These are phyloP conservation scores for Grammomys surdaster DNA, from an alignment of 2,113 vertebrate species.

Conservation along the genomic window DNA sequence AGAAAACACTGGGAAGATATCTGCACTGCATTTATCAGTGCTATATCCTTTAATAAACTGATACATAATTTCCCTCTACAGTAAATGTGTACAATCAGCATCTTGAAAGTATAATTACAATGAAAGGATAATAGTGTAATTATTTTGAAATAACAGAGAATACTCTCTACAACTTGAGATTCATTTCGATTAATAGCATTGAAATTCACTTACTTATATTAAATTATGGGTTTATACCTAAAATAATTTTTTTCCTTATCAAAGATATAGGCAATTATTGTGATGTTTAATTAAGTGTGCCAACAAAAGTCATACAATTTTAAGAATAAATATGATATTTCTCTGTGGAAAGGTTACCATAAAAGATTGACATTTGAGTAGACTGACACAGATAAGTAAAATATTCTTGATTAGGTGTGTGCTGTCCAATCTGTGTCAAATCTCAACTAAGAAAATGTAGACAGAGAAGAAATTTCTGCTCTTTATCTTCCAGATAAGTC, in stretches of 20 bases:
- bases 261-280: not conserved
- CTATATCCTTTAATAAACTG: not conserved
- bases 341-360: not conserved
- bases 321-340: not conserved
- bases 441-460: not conserved
- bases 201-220: not conserved
- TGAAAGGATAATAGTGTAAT: not conserved
- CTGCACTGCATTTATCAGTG: not conserved
- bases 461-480: not conserved
- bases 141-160: not conserved
- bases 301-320: not conserved
- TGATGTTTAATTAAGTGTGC: not conserved
- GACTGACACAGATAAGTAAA: not conserved
- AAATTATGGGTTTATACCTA: not conserved
- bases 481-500: not conserved
- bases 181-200: not conserved
- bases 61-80: not conserved
- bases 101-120: not conserved
- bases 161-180: not conserved
- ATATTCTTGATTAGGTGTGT: rapidly evolving
- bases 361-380: not conserved
- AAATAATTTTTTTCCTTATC: not conserved
- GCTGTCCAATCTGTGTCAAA: not conserved
- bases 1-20: not conserved
- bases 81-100: not conserved